phyloP scores from a whole-genome alignment of 2,888 invertebrate genomes.

The Chymomyza fuscimana region DNA sequence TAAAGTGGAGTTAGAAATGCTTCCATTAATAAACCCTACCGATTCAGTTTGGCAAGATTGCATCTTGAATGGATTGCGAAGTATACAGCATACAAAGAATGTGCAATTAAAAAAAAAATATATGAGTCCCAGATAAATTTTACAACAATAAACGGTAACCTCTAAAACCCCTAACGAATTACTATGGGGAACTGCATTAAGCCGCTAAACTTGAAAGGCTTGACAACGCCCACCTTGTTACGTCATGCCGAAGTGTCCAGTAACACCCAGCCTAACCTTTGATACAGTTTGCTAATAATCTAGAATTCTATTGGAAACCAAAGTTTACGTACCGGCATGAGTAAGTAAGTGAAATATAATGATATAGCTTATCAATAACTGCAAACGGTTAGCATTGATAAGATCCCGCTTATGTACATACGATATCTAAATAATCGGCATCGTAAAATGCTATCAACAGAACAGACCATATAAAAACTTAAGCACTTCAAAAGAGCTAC shows the following conservation, averaged over 20 bases:
- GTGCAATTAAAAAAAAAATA: no score
- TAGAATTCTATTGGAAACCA: not conserved
- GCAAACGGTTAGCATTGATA: not conserved
- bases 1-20: no score
- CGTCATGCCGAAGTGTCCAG: not conserved
- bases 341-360: conserved; percentile 7
- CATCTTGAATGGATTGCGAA: no score
- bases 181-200: not conserved
- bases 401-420: not conserved
- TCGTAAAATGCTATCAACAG: not conserved
- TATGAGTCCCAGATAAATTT: no score
- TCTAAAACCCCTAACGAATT: not conserved
- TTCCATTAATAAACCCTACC: no score
- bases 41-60: no score
- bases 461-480: conserved; percentile 14
- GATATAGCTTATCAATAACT: conserved; percentile 31
- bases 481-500: not conserved
- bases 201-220: not conserved
- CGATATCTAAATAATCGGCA: conserved; percentile 4
- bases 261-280: not conserved
- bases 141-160: no score
- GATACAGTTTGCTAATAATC: not conserved
- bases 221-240: not conserved
- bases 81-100: no score
- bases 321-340: not conserved